Evolutionary conservation across 2,113 vertebrate genomes (phyloP), one percentile per base, ranked within the genome.

Genomic region (Oryzias javanicus): DNA sequence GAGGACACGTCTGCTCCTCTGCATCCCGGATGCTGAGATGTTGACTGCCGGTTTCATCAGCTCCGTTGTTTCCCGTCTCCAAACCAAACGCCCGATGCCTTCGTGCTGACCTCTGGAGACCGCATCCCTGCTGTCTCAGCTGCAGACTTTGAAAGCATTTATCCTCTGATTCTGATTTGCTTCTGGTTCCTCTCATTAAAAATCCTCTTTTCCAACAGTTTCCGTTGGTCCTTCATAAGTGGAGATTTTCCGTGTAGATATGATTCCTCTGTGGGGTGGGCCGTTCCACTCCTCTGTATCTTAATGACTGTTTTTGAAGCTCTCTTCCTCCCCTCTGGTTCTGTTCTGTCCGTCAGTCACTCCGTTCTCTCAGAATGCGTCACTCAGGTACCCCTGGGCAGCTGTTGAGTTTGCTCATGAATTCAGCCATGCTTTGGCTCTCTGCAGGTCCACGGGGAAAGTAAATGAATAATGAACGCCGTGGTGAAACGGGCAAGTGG

Each of bases 391-490:
- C 79, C 82, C 76, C 74, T 78, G 75, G 86, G 84, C 82, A 75
- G 79, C 70, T 67, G 73, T 80, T 76, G 80, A 82, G 78, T 68
- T 60, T 71, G 68, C 78, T 80, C 77, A 71, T 75, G 83, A 70
- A 82, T 89, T 74, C 80, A 76, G 74, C 77, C 56, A 27, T 71
- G 76, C 76, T 67, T 74, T 77, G 55, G 64, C 76, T 85, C 70
- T 84, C 75, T 44, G 69, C 60, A 64, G 76, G 74, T 88, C 83
- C 74, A 81, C 90, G 80, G 79, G 77, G 70, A 88, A 88, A 86
- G 76, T 64, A 77, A 84, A 90, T 90, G 83, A 92, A 90, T 92
- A 90, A 90, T 92, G 85, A 90, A 90, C 83, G 62, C 79, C 74
- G 81, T 53, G 55, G 77, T 70, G 76, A 62, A 72, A 72, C 65